A percentile compares a stretch with the other conserved stretches of the same genome.
These are phyloP conservation scores for Sarcophaga carnaria DNA, from an alignment of 2,888 invertebrate species.

Conservation along the genomic window DNA sequence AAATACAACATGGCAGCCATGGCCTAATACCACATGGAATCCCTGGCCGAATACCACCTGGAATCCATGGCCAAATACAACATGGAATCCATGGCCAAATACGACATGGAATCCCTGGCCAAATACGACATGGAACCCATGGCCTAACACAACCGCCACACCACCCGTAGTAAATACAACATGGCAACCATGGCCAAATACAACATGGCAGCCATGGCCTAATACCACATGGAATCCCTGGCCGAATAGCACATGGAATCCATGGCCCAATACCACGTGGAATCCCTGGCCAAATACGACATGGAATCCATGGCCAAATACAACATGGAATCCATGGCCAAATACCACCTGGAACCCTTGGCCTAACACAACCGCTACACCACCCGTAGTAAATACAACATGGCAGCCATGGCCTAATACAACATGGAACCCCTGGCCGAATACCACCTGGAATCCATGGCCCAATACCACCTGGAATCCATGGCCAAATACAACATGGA, in stretches of 20 bases:
- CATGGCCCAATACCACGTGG: slow-evolving; percentile 1
- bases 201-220: neutral
- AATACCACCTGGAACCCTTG: slow-evolving; percentile 2
- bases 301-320: neutral
- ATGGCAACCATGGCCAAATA: neutral
- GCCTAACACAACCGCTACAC: neutral
- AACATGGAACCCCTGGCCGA: neutral
- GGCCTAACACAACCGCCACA: neutral
- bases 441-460: neutral
- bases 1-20: neutral
- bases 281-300: neutral
- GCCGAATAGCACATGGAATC: neutral
- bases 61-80: neutral
- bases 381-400: neutral
- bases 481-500: slow-evolving; percentile 3
- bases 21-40: neutral
- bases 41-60: neutral
- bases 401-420: neutral
- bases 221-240: neutral
- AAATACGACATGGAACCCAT: neutral
- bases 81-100: slow-evolving; percentile 5
- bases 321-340: neutral
- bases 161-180: neutral
- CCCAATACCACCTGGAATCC: neutral
- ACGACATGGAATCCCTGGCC: neutral